phyloP scores from a whole-genome alignment of 2,113 vertebrate genomes.

The Tyto alba region DNA sequence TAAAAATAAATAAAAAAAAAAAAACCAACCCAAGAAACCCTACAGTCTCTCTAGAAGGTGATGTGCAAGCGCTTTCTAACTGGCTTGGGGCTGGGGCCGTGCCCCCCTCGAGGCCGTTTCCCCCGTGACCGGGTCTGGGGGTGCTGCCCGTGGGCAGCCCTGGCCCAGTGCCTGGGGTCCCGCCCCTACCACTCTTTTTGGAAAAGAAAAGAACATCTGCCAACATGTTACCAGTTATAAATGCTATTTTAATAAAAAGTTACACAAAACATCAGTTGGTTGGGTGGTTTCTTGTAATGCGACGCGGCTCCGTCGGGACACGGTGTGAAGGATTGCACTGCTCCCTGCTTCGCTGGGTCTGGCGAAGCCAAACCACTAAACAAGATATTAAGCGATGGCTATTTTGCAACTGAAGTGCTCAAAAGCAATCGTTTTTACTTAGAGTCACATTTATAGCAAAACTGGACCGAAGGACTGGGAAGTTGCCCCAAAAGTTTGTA shows the following conservation, averaged over 20 bases:
- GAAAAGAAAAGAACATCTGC: constrained; percentile 44
- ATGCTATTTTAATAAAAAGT: constrained; percentile 76
- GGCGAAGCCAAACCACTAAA: background rate
- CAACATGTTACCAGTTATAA: constrained; percentile 57
- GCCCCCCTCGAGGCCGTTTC: background rate
- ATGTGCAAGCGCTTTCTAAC: background rate
- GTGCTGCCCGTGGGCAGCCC: background rate
- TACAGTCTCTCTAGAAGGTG: background rate
- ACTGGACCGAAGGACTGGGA: no score
- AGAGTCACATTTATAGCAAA: background rate
- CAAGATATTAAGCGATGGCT: no score
- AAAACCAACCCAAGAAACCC: background rate
- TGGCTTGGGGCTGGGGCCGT: background rate
- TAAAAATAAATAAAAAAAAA: background rate
- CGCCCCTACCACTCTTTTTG: background rate
- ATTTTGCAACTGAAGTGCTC: background rate
- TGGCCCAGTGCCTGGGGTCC: constrained; percentile 7
- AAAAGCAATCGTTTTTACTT: background rate
- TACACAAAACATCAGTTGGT: constrained; percentile 1
- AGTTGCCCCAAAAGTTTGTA: background rate
- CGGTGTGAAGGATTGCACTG: no score
- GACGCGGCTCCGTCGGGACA: background rate
- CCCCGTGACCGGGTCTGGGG: background rate
- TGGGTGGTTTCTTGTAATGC: background rate
- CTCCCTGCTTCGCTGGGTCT: no score